Evolutionary conservation across 2,888 invertebrate genomes (phyloP).

Genomic region (Homarus gammarus): DNA sequence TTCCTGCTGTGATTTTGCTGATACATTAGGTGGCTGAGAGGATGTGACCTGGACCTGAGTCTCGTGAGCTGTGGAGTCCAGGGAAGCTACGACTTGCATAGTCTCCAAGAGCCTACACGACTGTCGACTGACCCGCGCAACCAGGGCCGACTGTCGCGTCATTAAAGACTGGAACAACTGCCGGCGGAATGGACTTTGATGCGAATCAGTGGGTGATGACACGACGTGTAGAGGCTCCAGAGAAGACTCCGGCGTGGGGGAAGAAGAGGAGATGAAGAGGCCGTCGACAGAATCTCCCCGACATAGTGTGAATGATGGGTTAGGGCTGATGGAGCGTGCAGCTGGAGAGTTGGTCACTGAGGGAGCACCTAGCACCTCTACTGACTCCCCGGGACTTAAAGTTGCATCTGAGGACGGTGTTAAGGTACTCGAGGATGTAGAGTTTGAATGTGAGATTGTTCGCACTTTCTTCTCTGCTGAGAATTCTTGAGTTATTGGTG

Average conservation of each 20-base stretch:
- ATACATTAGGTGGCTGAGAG: not conserved
- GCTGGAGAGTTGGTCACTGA: not conserved
- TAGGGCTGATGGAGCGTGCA: not conserved
- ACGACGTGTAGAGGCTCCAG: not conserved
- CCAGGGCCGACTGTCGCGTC: slow-evolving; percentile 57
- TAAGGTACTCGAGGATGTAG: slow-evolving; percentile 32
- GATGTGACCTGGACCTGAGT: not conserved
- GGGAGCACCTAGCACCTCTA: not conserved
- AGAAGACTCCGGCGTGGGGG: not conserved
- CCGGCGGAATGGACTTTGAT: slow-evolving; percentile 59
- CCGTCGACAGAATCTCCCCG: slow-evolving; percentile 56
- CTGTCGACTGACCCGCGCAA: slow-evolving; percentile 40
- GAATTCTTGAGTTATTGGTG: not conserved
- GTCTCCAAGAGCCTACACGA: slow-evolving; percentile 28
- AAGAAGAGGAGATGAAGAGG: slow-evolving; percentile 20
- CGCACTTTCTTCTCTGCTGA: not conserved
- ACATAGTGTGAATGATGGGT: slow-evolving; percentile 50
- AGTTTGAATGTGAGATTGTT: not conserved
- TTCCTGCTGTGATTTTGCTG: not conserved
- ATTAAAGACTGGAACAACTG: slow-evolving; percentile 56
- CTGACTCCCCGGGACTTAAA: slow-evolving; percentile 31
- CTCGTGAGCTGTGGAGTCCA: not conserved
- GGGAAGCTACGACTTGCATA: not conserved
- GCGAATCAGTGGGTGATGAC: not conserved
- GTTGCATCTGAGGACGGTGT: slow-evolving; percentile 37